Evolutionary conservation across 2,888 invertebrate species (phyloP).

Genomic region (Aphelenchoides bicaudatus): DNA sequence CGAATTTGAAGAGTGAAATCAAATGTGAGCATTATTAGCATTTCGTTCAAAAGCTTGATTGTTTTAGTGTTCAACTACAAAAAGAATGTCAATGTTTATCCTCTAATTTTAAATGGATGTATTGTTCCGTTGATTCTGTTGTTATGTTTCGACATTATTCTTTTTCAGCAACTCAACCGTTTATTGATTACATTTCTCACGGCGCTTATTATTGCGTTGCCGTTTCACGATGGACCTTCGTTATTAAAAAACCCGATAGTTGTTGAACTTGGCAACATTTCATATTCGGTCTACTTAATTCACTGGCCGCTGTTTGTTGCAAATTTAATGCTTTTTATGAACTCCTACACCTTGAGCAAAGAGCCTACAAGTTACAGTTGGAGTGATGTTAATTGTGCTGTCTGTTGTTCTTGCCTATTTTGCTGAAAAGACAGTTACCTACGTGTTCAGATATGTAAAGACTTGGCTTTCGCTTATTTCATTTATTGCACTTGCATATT

Average conservation of each 20-base stretch:
- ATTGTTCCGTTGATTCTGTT: background rate
- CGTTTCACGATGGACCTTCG: background rate
- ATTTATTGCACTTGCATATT: background rate
- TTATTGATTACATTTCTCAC: background rate
- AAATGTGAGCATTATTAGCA: background rate
- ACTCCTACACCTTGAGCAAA: conserved; percentile 9
- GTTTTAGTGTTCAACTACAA: background rate
- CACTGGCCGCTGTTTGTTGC: background rate
- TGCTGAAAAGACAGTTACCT: conserved; percentile 3
- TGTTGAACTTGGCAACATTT: conserved; percentile 3
- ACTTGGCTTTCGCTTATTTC: background rate
- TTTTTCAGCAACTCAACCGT: background rate
- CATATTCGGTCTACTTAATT: conserved; percentile 9
- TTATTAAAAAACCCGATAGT: background rate
- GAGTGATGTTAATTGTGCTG: background rate
- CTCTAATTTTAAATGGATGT: background rate
- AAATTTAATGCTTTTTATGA: background rate
- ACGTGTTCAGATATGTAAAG: conserved; percentile 2
- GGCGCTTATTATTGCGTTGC: background rate
- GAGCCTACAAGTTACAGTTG: conserved; percentile 6
- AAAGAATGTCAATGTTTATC: background rate
- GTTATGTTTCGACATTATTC: background rate
- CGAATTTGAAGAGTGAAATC: background rate
- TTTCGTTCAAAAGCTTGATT: background rate
- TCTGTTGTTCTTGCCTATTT: background rate